Evolutionary conservation across 2,113 vertebrate genomes (phyloP), one percentile per base, ranked within the genome.

Genomic region (Ivindomyrus marchei): DNA sequence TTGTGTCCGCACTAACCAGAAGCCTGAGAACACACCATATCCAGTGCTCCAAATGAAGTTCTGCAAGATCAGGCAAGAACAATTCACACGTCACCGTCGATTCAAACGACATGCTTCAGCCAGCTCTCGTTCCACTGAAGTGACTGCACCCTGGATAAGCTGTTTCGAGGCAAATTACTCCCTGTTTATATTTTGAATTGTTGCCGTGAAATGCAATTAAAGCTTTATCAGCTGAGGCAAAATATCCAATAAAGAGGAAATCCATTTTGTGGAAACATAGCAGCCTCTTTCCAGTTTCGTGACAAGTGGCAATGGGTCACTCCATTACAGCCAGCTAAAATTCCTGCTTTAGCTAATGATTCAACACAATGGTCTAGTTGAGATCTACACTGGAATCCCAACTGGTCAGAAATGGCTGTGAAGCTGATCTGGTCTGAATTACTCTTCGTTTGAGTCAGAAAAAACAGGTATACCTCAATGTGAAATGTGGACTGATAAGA

Each of bases 201-300:
- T 94, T 92, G 92, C 92, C 90, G 93, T 94, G 91, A 94, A 93
- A 92, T 92, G 93, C 94, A 95, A 95, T 95, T 95, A 95, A 94
- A 94, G 91, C 92, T 91, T 90, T 91, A 15, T 92, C 92, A 89
- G 92, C 94, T 42, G 94, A 92, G 89, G 66, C 31, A 46, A 39
- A 47, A 88, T 88, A 87, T 87, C 62, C 89, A 90, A 70, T 91
- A 91, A 88, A 50, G 70, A 24, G 45, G 74, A 52, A 86, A 46
- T 9, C 21, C 83, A 85, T 85, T 85, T n/a, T 53, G 39, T 21
- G 21, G 58, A 58, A 87, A 50, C 58, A 21, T 62, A 27, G 42
- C 11, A 9, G 15, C 42, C 53, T n/a, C 19, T 46, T 45, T 47
- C 39, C 19, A 47, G 83, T 1, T 1, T 21, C 45, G 15, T n/a